Conservation (phyloP, 2,888 invertebrate genomes). For the Philopedon plagiatum region DNA sequence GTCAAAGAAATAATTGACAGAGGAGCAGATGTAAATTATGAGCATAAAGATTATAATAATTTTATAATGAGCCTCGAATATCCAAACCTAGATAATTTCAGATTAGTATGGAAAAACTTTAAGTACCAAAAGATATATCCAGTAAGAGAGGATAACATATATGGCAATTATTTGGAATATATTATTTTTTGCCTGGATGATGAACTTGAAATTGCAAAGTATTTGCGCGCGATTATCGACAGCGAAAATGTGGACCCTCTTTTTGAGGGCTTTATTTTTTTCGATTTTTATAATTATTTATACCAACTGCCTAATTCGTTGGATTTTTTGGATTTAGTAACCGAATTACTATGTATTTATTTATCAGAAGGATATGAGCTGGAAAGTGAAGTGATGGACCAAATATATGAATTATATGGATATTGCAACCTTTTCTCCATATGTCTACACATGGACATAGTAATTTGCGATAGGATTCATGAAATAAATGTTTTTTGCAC, state of each 20-base stretch:
- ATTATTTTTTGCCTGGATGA: slow-evolving; percentile 44
- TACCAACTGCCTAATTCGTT: slow-evolving; percentile 49
- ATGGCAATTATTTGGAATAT: slow-evolving; percentile 31
- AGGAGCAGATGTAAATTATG: slow-evolving; percentile 56
- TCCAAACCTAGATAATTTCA: slow-evolving; percentile 53
- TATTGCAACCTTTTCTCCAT: slow-evolving; percentile 52
- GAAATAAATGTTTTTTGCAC: too few relatives aligned
- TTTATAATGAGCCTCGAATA: slow-evolving; percentile 47
- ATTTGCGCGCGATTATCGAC: slow-evolving; percentile 54
- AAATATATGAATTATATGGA: slow-evolving; percentile 49
- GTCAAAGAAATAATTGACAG: slow-evolving; percentile 55
- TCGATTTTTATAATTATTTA: slow-evolving; percentile 47
- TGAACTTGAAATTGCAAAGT: slow-evolving; percentile 48
- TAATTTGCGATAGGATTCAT: too few relatives aligned
- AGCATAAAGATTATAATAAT: slow-evolving; percentile 46
- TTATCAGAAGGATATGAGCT: slow-evolving; percentile 46
- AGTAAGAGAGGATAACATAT: too few relatives aligned
- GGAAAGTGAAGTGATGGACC: slow-evolving; percentile 39
- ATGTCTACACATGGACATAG: slow-evolving; percentile 54
- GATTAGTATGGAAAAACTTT: slow-evolving; percentile 52
- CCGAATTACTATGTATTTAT: slow-evolving; percentile 50
- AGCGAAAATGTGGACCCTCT: slow-evolving; percentile 53
- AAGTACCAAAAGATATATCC: slow-evolving; percentile 48
- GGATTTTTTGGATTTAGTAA: slow-evolving; percentile 39
- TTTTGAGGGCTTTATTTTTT: slow-evolving; percentile 42